Base-by-base conservation (phyloP, 2,797 vertebrate species). In the Propithecus deckenii region DNA sequence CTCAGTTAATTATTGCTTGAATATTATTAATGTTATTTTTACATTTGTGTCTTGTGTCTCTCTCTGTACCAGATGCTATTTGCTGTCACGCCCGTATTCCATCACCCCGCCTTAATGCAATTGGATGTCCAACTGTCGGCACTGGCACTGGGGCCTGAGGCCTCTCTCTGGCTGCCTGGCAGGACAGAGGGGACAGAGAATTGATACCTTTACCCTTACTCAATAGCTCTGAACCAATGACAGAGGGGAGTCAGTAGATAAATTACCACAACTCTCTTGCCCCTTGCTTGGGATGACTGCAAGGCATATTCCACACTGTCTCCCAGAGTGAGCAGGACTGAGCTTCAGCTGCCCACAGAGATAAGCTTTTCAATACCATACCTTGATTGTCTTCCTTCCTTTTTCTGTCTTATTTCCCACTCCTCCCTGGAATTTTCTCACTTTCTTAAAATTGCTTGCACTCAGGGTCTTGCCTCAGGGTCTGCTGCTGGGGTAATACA, bases 371-470 rank as follows among this genome's bases (percentile, higher is more conserved):
- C 71, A 85, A 10, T 48, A 71, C 38, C 5, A 15, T 17, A 5
- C 17, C 41, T 59, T 38, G 15, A 59, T 17, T 23, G 0, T 22
- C 48, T 75, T 48, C 57, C 3, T 87, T 86, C 22, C 46, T 32
- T 89, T 89, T 86, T 67, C 38, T 86, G 20, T 74, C n/a, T 95
- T 46, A 63, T 79, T 75, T 63, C 25, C 48, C 20, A 41, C 32
- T 78, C 25, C 12, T 28, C 78, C 20, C 61, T 55, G 13, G 23
- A 79, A 2, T 92, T 90, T 63, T 38, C 20, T 78, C 52, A n/a
- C 48, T 75, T 75, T 50, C 35, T 20, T 52, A 65, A 86, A 41
- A 32, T 4, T 18, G 32, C 14, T 52, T 72, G 38, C 15, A 13
- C 30, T 86, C 72, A 43, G 87, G 67, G 38, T 55, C 72, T 78